phyloP scores from a whole-genome alignment of 2,113 vertebrate genomes.

The Urocolius indicus region DNA sequence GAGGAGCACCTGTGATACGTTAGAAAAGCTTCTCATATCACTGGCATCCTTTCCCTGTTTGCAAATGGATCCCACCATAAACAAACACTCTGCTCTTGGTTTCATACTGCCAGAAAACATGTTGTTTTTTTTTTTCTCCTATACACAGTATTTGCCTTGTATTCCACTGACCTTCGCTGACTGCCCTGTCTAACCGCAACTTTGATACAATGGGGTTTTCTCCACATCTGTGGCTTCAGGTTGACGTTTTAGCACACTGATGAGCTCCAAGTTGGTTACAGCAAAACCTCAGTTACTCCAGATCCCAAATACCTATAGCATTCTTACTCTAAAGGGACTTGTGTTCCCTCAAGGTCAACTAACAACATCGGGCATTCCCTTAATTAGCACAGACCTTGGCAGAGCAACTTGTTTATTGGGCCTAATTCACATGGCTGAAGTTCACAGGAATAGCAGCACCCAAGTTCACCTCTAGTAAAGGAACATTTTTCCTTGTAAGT shows the following conservation, averaged over 20 bases:
- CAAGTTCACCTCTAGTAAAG: not conserved
- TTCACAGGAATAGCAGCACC: conserved; percentile 12
- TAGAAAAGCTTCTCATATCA: not conserved
- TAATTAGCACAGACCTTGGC: conserved; percentile 32
- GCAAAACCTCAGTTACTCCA: conserved; percentile 33
- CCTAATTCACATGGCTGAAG: conserved; percentile 6
- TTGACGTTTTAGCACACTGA: not conserved
- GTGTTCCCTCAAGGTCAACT: conserved; percentile 27
- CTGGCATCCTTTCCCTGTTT: conserved; percentile 3
- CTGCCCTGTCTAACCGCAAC: not conserved
- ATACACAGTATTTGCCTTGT: conserved; percentile 44
- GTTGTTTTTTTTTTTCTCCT: not conserved
- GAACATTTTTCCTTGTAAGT: conserved; percentile 3
- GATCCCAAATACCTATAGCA: conserved; percentile 12
- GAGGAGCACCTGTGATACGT: conserved; percentile 41
- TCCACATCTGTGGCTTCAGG: conserved; percentile 29
- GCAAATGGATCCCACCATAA: not conserved
- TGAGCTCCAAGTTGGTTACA: not conserved
- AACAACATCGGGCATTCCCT: not conserved
- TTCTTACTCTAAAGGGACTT: not conserved
- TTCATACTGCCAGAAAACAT: conserved; percentile 13
- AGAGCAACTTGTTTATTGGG: not conserved
- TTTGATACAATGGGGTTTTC: conserved; percentile 48
- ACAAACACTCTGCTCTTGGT: not conserved
- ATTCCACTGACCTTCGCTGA: conserved; percentile 6